A percentile compares a stretch with the other conserved stretches of the same genome.
Conservation (phyloP, 1,140 invertebrate species). For the Heterodera schachtii region DNA sequence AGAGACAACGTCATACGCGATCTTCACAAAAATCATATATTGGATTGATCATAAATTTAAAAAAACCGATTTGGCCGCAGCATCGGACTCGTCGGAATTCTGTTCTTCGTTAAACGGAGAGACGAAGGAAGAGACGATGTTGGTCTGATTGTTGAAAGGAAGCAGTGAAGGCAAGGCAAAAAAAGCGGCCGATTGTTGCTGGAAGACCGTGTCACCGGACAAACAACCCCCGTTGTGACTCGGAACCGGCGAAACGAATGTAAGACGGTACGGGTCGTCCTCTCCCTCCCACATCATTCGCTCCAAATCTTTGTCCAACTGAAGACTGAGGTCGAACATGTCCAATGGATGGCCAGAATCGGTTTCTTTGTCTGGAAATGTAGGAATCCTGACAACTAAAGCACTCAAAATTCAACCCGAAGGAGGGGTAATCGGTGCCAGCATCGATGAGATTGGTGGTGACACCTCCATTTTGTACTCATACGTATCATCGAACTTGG, state of each 20-base stretch:
- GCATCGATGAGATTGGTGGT: conserved; percentile 14
- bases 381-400: conserved; percentile 19
- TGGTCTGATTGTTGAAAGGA: neutral
- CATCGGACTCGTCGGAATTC: neutral
- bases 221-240: conserved; percentile 14
- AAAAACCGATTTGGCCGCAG: conserved; percentile 30
- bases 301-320: conserved; percentile 37
- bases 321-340: conserved; percentile 24
- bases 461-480: conserved; percentile 24
- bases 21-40: neutral
- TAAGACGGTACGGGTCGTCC: conserved; percentile 5
- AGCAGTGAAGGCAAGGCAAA: conserved; percentile 10
- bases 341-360: too few species aligned
- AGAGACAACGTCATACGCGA: conserved; percentile 31
- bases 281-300: conserved; percentile 40
- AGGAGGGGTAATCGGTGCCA: conserved; percentile 16
- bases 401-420: conserved; percentile 5
- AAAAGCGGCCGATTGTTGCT: neutral
- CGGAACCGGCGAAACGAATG: neutral
- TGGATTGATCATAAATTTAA: neutral
- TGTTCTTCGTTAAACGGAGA: conserved; percentile 21
- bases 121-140: conserved; percentile 18
- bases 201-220: neutral
- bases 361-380: conserved; percentile 29
- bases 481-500: conserved; percentile 8